Conservation (phyloP, 2,888 invertebrate genomes). For the Melolontha melolontha region DNA sequence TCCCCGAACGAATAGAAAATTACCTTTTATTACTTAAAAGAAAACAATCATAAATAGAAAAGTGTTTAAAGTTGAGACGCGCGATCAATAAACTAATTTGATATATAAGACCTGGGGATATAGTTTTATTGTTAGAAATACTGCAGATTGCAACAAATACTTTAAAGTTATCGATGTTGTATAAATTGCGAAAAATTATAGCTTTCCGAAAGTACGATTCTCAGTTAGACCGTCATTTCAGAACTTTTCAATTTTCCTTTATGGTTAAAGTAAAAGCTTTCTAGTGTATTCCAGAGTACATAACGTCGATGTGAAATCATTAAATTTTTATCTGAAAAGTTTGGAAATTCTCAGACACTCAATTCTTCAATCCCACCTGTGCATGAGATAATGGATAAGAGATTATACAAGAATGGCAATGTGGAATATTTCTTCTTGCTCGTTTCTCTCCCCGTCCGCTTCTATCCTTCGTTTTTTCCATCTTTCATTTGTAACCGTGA, state of each 20-base stretch:
- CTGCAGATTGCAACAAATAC: conserved; percentile 44
- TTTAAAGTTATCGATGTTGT: conserved; percentile 48
- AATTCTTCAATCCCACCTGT: conserved; percentile 39
- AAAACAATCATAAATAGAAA: too few species aligned
- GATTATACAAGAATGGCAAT: conserved; percentile 25
- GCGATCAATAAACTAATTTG: too few species aligned
- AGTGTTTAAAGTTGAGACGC: too few species aligned
- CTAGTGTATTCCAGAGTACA: conserved; percentile 55
- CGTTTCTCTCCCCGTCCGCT: background rate
- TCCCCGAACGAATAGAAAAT: too few species aligned
- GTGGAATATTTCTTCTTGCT: conserved; percentile 11
- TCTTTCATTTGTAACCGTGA: conserved; percentile 7
- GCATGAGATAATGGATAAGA: conserved; percentile 27
- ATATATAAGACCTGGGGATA: too few species aligned
- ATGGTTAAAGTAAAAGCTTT: conserved; percentile 60
- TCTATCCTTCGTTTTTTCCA: background rate
- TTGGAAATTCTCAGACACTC: conserved; percentile 41
- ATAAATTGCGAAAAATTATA: conserved; percentile 49
- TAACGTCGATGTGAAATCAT: conserved; percentile 56
- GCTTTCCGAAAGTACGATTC: conserved; percentile 37
- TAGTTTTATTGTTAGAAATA: too few species aligned
- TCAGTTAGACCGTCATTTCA: conserved; percentile 47
- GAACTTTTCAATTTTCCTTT: conserved; percentile 60
- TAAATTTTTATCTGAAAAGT: conserved; percentile 57
- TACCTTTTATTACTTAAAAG: too few species aligned